A percentile compares a stretch with the other conserved stretches of the same genome.
These are phyloP conservation scores for Bradysia coprophila DNA, from an alignment of 1,140 invertebrate species.

Conservation along the genomic window DNA sequence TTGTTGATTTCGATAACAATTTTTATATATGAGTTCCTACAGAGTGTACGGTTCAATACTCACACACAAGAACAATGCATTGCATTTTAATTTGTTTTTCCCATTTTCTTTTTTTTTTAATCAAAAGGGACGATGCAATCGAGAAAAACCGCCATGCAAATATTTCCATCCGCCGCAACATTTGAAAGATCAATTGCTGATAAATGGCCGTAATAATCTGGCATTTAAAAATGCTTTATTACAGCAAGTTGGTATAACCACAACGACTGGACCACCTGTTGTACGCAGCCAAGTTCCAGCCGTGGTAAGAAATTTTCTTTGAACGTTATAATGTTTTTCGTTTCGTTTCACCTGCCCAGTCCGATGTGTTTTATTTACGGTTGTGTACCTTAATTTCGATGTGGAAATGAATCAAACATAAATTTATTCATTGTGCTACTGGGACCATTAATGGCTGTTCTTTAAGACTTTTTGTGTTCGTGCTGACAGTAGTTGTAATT, in stretches of 20 bases:
- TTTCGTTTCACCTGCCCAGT: no score
- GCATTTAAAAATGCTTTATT: constrained; percentile 85
- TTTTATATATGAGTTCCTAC: background rate
- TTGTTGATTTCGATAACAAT: background rate
- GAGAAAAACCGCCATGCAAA: constrained; percentile 97
- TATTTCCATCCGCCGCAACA: constrained; percentile 98
- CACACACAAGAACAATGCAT: background rate
- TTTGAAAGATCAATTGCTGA: constrained; percentile 91
- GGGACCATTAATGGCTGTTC: no score
- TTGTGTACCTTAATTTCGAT: no score
- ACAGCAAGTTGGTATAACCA: constrained; percentile 75
- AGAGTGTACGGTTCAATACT: background rate
- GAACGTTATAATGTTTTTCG: no score
- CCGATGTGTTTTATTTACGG: no score
- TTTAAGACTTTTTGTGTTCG: no score
- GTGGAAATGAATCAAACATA: no score
- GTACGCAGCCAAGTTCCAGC: no score
- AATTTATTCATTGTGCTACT: no score
- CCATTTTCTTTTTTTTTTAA: background rate
- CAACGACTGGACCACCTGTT: constrained; percentile 15
- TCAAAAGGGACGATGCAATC: constrained; percentile 89
- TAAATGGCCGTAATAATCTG: constrained; percentile 94
- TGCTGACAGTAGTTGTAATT: no score
- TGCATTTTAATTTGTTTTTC: no score
- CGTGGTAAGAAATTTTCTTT: no score